These are phyloP conservation scores for Salvator merianae DNA, from an alignment of 2,113 vertebrate genomes.

Conservation along the genomic window DNA sequence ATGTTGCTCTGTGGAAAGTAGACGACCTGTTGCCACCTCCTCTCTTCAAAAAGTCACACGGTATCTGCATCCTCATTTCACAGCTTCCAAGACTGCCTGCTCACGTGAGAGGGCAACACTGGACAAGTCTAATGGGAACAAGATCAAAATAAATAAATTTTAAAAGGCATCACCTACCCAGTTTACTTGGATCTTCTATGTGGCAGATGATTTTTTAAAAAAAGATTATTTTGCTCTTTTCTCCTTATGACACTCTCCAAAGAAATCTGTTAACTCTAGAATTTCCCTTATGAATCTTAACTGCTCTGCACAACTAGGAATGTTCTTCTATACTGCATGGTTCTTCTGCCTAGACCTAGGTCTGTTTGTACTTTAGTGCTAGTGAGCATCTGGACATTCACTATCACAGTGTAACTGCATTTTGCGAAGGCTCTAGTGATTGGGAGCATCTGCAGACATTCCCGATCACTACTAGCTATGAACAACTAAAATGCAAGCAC, in stretches of 20 bases:
- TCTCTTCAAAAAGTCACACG: background rate
- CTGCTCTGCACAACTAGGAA: background rate
- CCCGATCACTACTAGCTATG: no score
- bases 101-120: background rate
- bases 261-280: background rate
- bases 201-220: background rate
- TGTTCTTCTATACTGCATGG: no score
- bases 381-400: no score
- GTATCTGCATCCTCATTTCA: background rate
- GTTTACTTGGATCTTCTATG: background rate
- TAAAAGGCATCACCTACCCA: background rate
- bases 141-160: conserved; percentile 1
- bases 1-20: background rate
- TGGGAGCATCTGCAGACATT: no score
- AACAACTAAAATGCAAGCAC: no score
- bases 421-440: no score
- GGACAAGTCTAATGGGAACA: background rate
- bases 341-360: background rate
- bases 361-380: no score
- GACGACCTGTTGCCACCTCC: background rate
- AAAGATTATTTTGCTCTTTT: background rate
- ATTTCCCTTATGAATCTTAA: background rate
- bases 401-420: no score
- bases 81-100: background rate
- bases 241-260: background rate